Evolutionary conservation across 2,113 vertebrate species (phyloP).

Genomic region (Pangasianodon gigas): DNA sequence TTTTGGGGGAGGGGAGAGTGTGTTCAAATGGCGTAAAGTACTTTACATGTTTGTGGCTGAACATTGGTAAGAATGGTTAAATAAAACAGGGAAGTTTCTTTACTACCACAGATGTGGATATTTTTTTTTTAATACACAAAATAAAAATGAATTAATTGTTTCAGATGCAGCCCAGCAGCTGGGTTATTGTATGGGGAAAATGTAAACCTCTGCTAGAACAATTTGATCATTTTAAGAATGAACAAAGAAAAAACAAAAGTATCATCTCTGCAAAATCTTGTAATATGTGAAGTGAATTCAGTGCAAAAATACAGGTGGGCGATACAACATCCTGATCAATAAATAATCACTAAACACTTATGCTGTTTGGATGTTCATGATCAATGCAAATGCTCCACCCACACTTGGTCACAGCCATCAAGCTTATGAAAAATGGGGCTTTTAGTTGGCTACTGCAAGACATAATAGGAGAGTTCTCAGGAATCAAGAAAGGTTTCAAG

Average conservation of each 20-base stretch:
- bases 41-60: slow-evolving; percentile 52
- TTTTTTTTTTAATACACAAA: slow-evolving; percentile 46
- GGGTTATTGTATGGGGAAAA: neutral
- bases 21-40: slow-evolving; percentile 39
- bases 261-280: neutral
- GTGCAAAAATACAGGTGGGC: neutral
- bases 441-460: neutral
- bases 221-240: neutral
- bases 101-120: slow-evolving; percentile 50
- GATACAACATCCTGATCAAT: neutral
- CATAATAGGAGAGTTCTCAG: neutral
- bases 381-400: neutral
- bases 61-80: slow-evolving; percentile 46
- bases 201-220: neutral
- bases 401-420: neutral
- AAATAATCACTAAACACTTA: neutral
- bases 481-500: neutral
- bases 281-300: neutral
- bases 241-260: neutral
- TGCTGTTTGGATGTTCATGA: neutral
- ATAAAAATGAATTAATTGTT: slow-evolving; percentile 52
- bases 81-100: slow-evolving; percentile 43
- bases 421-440: neutral
- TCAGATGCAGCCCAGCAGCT: slow-evolving; percentile 52
- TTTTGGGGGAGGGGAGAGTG: neutral